These are phyloP conservation scores for Tenthredo amoena DNA, from an alignment of 2,888 invertebrate genomes.

Conservation along the genomic window DNA sequence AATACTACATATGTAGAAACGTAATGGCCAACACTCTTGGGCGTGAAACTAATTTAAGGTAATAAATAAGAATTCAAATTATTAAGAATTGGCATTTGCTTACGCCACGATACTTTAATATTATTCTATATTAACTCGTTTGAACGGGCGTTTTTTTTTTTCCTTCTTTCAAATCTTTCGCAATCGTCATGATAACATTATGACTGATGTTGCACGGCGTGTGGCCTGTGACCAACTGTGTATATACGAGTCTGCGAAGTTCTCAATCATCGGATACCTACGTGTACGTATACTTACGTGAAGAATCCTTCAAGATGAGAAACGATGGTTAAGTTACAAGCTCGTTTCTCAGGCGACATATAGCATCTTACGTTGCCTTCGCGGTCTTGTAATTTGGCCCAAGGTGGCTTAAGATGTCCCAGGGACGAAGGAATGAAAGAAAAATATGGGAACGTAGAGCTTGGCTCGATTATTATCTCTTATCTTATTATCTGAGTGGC, in stretches of 20 bases:
- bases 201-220: slow-evolving; percentile 30
- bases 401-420: slow-evolving; percentile 43
- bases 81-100: slow-evolving; percentile 28
- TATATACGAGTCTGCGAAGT: not conserved
- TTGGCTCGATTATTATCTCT: slow-evolving; percentile 45
- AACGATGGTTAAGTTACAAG: slow-evolving; percentile 41
- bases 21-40: slow-evolving; percentile 16
- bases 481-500: slow-evolving; percentile 29
- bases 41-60: slow-evolving; percentile 3
- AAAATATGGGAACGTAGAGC: slow-evolving; percentile 11
- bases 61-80: slow-evolving; percentile 35
- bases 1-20: not conserved
- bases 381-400: slow-evolving; percentile 44
- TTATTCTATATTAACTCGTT: slow-evolving; percentile 29
- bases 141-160: not conserved
- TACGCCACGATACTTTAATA: not conserved
- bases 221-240: slow-evolving; percentile 11
- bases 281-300: not conserved
- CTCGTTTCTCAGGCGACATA: slow-evolving; percentile 18
- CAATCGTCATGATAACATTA: slow-evolving; percentile 9
- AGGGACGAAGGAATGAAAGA: slow-evolving; percentile 43
- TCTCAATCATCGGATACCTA: slow-evolving; percentile 16
- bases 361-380: slow-evolving; percentile 52
- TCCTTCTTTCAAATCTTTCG: not conserved
- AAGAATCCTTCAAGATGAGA: slow-evolving; percentile 38